These are phyloP conservation scores for Rotaria socialis DNA, from an alignment of 2,888 invertebrate genomes.

Conservation along the genomic window DNA sequence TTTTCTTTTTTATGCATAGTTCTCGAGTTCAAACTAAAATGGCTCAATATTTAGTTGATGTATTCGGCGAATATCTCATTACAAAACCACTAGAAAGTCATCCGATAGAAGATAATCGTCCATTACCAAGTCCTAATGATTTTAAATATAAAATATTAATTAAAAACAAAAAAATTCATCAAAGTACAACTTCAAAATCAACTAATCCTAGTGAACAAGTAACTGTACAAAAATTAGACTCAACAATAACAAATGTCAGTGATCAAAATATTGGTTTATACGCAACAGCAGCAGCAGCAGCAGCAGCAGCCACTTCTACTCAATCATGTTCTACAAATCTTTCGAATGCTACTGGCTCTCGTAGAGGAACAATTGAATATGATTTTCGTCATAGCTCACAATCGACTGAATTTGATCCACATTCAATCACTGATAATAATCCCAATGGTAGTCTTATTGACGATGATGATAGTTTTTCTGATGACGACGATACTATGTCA, in stretches of 20 bases:
- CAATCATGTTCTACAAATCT: neutral
- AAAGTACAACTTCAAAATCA: neutral
- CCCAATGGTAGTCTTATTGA: neutral
- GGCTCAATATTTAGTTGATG: slow-evolving; percentile 87
- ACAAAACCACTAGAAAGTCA: slow-evolving; percentile 66
- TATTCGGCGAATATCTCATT: slow-evolving; percentile 87
- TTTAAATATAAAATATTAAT: slow-evolving; percentile 45
- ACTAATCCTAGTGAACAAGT: neutral
- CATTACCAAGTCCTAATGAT: slow-evolving; percentile 43
- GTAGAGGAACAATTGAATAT: neutral
- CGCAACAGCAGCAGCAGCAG: neutral
- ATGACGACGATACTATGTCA: neutral
- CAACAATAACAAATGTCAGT: neutral
- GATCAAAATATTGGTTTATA: too few species aligned
- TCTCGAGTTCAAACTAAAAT: slow-evolving; percentile 79
- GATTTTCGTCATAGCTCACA: neutral
- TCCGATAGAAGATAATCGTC: slow-evolving; percentile 30
- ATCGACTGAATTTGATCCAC: neutral
- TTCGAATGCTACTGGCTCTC: neutral
- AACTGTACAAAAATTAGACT: neutral
- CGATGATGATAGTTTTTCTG: neutral
- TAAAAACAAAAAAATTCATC: slow-evolving; percentile 42
- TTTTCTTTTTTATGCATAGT: neutral
- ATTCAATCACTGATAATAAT: neutral
- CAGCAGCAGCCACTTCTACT: neutral